These are phyloP conservation scores for Dolichallabes microphthalmus DNA, from an alignment of 2,113 vertebrate species.

Conservation along the genomic window DNA sequence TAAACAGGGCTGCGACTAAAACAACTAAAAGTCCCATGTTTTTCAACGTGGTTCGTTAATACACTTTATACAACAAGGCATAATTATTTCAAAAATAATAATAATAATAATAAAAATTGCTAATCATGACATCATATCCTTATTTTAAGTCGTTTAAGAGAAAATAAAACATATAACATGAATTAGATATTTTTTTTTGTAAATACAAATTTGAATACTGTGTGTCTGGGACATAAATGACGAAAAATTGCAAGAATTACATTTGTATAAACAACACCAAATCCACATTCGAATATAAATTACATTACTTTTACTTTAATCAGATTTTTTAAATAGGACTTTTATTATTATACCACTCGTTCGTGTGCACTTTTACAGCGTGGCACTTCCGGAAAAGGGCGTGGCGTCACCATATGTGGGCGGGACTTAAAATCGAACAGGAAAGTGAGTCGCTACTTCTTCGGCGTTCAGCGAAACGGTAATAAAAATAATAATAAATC, in stretches of 20 bases:
- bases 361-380: not conserved
- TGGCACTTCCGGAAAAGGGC: conserved; percentile 31
- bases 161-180: not conserved
- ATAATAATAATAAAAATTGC: not conserved
- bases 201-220: not conserved
- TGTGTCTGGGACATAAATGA: not conserved
- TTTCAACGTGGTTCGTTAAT: not conserved
- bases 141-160: not conserved
- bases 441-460: conserved; percentile 6
- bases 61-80: not conserved
- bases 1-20: not conserved
- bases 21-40: not conserved
- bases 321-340: not conserved
- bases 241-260: not conserved
- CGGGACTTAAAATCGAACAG: conserved; percentile 7
- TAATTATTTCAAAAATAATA: not conserved
- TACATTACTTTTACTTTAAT: not conserved
- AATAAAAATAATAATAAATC: not conserved
- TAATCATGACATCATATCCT: not conserved
- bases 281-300: not conserved
- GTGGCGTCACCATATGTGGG: not conserved
- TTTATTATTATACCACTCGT: not conserved
- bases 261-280: not conserved
- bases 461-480: conserved; percentile 27
- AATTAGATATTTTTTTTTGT: not conserved